Conservation (phyloP, 2,113 vertebrate species). For the Mormoops blainvillei region DNA sequence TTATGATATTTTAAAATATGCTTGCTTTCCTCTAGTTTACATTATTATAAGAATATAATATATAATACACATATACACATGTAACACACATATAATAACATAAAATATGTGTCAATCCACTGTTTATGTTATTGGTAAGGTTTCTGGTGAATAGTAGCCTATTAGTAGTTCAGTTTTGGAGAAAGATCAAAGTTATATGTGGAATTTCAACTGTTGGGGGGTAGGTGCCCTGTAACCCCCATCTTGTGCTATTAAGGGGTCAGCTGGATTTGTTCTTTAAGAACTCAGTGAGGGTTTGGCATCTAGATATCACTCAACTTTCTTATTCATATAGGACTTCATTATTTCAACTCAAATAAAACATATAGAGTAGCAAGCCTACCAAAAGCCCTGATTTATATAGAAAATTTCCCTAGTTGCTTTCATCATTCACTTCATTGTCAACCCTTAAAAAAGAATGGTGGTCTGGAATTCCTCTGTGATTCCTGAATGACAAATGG, state of each 20-base stretch:
- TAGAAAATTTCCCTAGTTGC: not conserved
- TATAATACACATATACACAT: not conserved
- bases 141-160: not conserved
- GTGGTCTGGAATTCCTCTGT: not conserved
- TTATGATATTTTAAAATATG: not conserved
- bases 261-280: not conserved
- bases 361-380: not conserved
- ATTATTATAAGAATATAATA: not conserved
- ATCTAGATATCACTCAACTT: not conserved
- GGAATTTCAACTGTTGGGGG: not conserved
- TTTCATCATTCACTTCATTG: not conserved
- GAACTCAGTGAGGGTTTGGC: not conserved
- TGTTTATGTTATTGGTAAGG: not conserved
- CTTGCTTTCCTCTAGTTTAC: not conserved
- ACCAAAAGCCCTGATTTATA: not conserved
- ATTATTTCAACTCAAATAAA: not conserved
- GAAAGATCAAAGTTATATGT: not conserved
- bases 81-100: too few relatives aligned
- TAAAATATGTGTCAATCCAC: not conserved
- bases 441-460: not conserved
- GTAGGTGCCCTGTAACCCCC: accelerated
- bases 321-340: not conserved
- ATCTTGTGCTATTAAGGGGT: not conserved
- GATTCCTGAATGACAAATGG: not conserved
- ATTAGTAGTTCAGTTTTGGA: not conserved